These are phyloP conservation scores for Piscicola geometra DNA, from an alignment of 2,888 invertebrate species.

Conservation along the genomic window DNA sequence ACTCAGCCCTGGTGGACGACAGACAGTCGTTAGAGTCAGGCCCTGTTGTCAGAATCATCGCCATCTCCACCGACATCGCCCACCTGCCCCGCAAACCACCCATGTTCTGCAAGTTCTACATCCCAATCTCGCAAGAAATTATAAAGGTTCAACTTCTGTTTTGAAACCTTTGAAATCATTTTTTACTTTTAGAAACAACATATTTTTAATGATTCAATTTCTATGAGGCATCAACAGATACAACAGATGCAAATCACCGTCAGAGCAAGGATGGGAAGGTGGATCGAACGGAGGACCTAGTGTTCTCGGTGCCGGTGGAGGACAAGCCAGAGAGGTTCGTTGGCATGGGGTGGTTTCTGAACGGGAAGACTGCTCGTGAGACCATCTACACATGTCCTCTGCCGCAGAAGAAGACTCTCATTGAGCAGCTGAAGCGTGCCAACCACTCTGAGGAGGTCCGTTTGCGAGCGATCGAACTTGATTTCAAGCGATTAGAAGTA, in stretches of 20 bases:
- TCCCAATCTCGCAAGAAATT: background rate
- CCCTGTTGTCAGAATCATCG: constrained; percentile 34
- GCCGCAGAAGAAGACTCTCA: background rate
- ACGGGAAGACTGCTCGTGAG: constrained; percentile 15
- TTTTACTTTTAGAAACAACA: no score
- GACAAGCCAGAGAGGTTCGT: background rate
- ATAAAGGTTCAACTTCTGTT: no score
- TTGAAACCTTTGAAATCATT: no score
- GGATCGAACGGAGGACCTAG: background rate
- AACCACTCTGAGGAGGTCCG: background rate
- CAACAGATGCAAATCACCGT: no score
- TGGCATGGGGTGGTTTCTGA: constrained; percentile 32
- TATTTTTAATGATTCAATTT: no score
- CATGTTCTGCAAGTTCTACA: constrained; percentile 1
- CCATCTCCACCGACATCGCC: constrained; percentile 22
- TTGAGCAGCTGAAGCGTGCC: background rate
- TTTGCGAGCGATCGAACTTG: background rate
- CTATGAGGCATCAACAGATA: no score
- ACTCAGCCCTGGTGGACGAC: constrained; percentile 33
- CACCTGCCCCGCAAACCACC: background rate
- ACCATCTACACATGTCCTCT: constrained; percentile 30
- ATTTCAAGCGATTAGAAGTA: no score
- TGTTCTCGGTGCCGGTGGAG: constrained; percentile 12
- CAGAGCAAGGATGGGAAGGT: background rate
- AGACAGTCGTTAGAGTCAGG: constrained; percentile 13